Evolutionary conservation across 2,888 invertebrate genomes (phyloP), one percentile per base, ranked within the genome.

Genomic region (Halocaridina rubra): DNA sequence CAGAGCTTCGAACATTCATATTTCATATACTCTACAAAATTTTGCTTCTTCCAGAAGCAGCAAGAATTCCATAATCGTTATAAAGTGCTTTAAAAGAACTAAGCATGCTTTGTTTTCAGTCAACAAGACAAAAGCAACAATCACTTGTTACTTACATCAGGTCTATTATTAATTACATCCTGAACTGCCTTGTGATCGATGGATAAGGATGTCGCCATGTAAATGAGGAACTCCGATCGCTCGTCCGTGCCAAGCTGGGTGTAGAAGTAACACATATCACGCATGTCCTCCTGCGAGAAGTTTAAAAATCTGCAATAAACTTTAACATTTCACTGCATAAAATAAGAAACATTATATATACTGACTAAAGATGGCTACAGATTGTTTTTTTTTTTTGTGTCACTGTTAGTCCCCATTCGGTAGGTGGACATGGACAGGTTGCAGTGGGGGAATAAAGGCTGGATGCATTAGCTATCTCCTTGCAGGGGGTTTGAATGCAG

Each of bases 231-330:
- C 10, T 86, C 80, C 24, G 81, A 85, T 30, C 80, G 82, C 67
- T 88, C 88, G 30, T 80, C 84, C 24, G 81, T 84, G 19, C 81
- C 85, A 24, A 88, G 78, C 32, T 77, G 76, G 27, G 75, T 72
- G 78, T 86, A 88, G 39, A 74, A 82, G 59, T 88, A 77, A 57
- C 88, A 88, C 82, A 88, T 84, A 27, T 88, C 84, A 8, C 84
- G 82, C 79, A 88, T 86, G 53, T 88, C 88, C 32, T 86, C 85
- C 88, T 88, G 69, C 19, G 77, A 39, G 16, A 13, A 32, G 32
- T 29, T 24, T 0, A 76, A 59, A 57, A 5, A 10, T 24, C 16
- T n/a, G 22, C 10, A 24, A 27, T 7, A 19, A 22, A 10, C 2
- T 39, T n/a, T 74, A n/a, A n/a, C n/a, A n/a, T n/a, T n/a, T n/a